Percentiles rank a stretch among this genome's conserved stretches.
Evolutionary conservation across 2,888 invertebrate species (phyloP).

Genomic region (Dorcus hopei): DNA sequence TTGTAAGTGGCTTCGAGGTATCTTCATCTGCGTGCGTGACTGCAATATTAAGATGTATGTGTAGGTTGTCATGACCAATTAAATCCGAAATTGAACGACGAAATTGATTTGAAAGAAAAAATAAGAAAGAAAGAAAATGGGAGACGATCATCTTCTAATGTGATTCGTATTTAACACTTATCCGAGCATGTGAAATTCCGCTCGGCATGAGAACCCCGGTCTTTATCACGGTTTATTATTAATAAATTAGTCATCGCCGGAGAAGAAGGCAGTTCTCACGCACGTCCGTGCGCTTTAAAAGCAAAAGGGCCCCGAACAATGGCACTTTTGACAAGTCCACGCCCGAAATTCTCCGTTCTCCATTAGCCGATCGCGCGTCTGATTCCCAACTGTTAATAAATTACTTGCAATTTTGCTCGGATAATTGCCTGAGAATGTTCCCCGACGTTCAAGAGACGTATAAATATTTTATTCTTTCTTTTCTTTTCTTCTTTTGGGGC

Average conservation of each 20-base stretch:
- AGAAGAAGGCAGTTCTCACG: slow-evolving; percentile 13
- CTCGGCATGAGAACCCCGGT: too few species aligned
- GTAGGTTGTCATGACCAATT: too few species aligned
- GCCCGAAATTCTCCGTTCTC: slow-evolving; percentile 35
- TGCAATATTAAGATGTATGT: too few species aligned
- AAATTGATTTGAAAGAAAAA: too few species aligned
- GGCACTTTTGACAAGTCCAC: slow-evolving; percentile 41
- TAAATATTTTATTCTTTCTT: background rate
- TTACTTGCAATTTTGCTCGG: slow-evolving; percentile 27
- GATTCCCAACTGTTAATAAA: slow-evolving; percentile 27
- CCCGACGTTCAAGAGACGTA: slow-evolving; percentile 4
- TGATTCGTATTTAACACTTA: too few species aligned
- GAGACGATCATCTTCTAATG: too few species aligned
- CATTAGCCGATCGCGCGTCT: slow-evolving; percentile 25
- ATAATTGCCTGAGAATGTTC: slow-evolving; percentile 28
- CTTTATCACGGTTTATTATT: too few species aligned
- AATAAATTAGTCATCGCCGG: background rate
- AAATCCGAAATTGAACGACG: too few species aligned
- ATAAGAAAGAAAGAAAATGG: too few species aligned
- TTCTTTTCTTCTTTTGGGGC: background rate
- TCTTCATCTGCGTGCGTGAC: too few species aligned
- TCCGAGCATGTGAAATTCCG: too few species aligned
- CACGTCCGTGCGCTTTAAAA: slow-evolving; percentile 9
- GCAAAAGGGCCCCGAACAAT: slow-evolving; percentile 17
- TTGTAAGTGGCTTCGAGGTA: too few species aligned